Base-by-base conservation (phyloP, 2,797 vertebrate species). In the Picus viridis region DNA sequence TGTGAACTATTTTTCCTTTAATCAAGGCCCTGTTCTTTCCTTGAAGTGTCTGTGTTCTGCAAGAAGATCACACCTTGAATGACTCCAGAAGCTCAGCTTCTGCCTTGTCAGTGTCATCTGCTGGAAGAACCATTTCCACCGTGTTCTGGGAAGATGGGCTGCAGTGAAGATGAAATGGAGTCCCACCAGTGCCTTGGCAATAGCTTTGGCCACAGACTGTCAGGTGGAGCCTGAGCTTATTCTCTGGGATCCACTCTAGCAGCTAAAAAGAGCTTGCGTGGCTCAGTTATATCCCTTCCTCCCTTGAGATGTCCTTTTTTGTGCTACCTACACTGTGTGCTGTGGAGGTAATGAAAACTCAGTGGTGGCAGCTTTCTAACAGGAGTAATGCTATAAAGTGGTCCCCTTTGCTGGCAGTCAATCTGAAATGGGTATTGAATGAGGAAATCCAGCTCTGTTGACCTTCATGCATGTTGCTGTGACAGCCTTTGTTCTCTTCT, bases 361-460 rank as follows among this genome's bases (percentile, higher is more conserved):
- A 2, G 54, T 0, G 1, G 1, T 15, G 70, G 67, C 90, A 80
- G 49, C 41, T 64, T 45, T 34, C 20, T n/a, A 22, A 16, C 2
- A 1, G 9, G 20, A 36, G 20, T 8, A 7, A 8, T 12, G 32
- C 29, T 75, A 72, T 27, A 26, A 7, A 3, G n/a, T 3, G 34
- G 30, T n/a, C 22, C 17, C 16, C 36, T 36, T 68, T 61, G 73
- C n/a, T 54, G 70, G 12, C 49, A 30, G 23, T 14, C 26, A 5
- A 3, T 57, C 36, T 29, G 6, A 26, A 4, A 1, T 1, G 19
- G 58, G 45, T 32, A 3, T 12, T 0, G 2, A 75, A 1, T 3
- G 36, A 57, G 47, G 29, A 45, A 41, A 74, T 5, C 11, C 12
- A 26, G 15, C 34, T 36, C 23, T 49, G 30, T 27, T 1, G 5